phyloP scores from a whole-genome alignment of 2,113 vertebrate species.

The Eidolon helvum region DNA sequence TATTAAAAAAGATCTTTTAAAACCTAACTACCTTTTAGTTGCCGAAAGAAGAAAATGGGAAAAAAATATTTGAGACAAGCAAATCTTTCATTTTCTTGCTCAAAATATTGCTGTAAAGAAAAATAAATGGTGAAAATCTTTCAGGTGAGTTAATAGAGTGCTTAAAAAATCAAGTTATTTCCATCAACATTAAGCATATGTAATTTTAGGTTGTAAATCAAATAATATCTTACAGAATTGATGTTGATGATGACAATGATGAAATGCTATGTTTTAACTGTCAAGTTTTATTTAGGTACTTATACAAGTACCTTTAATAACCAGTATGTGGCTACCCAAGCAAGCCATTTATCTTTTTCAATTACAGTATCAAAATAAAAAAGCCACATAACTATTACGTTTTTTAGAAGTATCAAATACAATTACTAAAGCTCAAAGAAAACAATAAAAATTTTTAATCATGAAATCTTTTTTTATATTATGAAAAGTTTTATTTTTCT shows the following conservation, averaged over 20 bases:
- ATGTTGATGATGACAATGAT: background rate
- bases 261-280: background rate
- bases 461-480: background rate
- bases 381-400: background rate
- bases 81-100: background rate
- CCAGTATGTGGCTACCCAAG: background rate
- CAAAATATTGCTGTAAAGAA: background rate
- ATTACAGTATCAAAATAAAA: background rate
- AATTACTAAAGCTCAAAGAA: background rate
- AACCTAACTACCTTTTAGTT: background rate
- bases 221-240: background rate
- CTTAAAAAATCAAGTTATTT: background rate
- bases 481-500: background rate
- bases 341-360: background rate
- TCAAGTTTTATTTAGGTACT: background rate
- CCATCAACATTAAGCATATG: background rate
- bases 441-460: background rate
- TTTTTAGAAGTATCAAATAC: background rate
- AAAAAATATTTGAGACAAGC: background rate
- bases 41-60: background rate
- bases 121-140: background rate
- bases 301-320: background rate
- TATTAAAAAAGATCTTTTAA: background rate
- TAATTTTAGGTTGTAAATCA: background rate
- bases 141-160: background rate